phyloP scores from a whole-genome alignment of 2,113 vertebrate genomes.

The Semnornis frantzii region DNA sequence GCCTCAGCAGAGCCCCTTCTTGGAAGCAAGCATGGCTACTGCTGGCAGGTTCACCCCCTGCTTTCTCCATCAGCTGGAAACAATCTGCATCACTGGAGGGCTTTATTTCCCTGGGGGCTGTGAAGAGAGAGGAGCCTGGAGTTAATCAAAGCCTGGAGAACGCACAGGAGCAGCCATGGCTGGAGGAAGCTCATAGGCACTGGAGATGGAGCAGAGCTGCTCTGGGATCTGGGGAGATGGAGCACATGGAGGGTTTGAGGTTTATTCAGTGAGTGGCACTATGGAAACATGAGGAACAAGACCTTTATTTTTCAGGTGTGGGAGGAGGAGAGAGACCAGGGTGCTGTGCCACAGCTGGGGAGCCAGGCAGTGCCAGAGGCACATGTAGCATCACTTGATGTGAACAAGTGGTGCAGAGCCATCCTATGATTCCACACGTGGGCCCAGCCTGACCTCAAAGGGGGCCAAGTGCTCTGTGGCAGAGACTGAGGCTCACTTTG shows the following conservation, averaged over 20 bases:
- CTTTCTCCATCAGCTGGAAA: neutral
- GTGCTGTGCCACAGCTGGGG: neutral
- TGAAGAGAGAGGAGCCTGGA: neutral
- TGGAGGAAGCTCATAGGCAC: neutral
- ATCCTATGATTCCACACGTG: neutral
- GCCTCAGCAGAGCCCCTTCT: neutral
- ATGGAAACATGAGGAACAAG: neutral
- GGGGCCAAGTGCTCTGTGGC: neutral
- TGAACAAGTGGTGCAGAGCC: fast-evolving
- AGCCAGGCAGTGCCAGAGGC: neutral
- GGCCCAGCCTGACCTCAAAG: neutral
- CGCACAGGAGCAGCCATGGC: neutral
- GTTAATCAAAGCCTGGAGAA: neutral
- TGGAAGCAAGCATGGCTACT: fast-evolving
- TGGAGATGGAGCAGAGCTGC: neutral
- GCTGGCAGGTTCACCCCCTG: neutral
- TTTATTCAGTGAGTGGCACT: neutral
- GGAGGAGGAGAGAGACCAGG: neutral
- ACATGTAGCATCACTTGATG: neutral
- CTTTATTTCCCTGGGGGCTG: neutral
- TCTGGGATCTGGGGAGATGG: fast-evolving
- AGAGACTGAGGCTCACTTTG: neutral
- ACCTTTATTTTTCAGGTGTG: neutral
- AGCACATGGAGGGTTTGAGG: fast-evolving
- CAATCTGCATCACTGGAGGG: neutral